These are phyloP conservation scores for Palythoa heliodiscus DNA, from an alignment of 92 coral and sea anemone species.

Conservation along the genomic window DNA sequence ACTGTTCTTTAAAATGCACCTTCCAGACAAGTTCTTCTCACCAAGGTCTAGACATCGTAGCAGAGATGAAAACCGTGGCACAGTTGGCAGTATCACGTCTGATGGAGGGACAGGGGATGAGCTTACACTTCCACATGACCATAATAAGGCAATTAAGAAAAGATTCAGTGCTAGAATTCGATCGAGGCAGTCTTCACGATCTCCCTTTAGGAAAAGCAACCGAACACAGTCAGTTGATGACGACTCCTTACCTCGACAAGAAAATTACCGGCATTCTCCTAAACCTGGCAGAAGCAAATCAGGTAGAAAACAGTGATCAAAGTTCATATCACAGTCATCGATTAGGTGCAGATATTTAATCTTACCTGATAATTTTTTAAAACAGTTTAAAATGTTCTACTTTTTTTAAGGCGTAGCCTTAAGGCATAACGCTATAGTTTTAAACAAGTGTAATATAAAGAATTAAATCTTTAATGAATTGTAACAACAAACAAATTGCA, in stretches of 20 bases:
- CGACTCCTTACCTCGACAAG: slow-evolving; percentile 33
- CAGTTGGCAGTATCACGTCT: slow-evolving; percentile 67
- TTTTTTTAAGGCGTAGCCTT: too few species aligned
- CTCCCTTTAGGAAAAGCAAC: slow-evolving; percentile 24
- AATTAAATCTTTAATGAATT: too few species aligned
- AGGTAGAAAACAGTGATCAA: not conserved
- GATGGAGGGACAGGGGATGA: slow-evolving; percentile 94
- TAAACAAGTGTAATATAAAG: too few species aligned
- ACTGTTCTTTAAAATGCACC: slow-evolving; percentile 2
- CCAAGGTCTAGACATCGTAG: slow-evolving; percentile 43
- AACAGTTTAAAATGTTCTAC: too few species aligned
- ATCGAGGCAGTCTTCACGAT: slow-evolving; percentile 27
- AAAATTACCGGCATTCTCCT: slow-evolving; percentile 20
- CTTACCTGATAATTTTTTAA: too few species aligned
- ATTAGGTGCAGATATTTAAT: too few species aligned
- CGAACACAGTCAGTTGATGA: slow-evolving; percentile 26
- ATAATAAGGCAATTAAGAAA: slow-evolving; percentile 44
- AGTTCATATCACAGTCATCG: not conserved
- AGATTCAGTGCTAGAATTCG: slow-evolving; percentile 33
- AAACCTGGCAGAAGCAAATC: slow-evolving; percentile 35
- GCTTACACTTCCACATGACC: slow-evolving; percentile 70
- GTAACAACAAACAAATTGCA: too few species aligned
- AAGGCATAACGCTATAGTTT: too few species aligned
- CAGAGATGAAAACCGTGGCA: slow-evolving; percentile 20
- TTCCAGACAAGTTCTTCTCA: slow-evolving; percentile 34